Base-by-base conservation (phyloP, 2,888 invertebrate genomes). In the Neria commutata region DNA sequence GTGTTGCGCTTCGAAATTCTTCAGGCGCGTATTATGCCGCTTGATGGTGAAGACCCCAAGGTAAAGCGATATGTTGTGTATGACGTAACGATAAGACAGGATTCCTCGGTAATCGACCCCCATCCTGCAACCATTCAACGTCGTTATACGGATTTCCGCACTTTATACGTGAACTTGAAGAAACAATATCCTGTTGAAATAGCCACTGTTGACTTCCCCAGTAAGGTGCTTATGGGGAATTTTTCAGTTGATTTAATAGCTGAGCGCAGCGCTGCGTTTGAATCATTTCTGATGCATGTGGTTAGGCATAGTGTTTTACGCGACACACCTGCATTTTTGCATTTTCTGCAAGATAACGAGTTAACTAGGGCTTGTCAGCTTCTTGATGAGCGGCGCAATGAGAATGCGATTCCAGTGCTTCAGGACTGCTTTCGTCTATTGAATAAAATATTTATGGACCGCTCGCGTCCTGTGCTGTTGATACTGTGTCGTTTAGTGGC, bases 121-220 rank as follows among this genome's bases (percentile, higher is more conserved):
- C 85, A 86, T 64, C 88, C 90, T 17, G 87, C 86, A 0, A 84
- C 85, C 61, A 86, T 90, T 49, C 89, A 90, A 71, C 82, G 91
- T 53, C 84, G 91, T 67, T 91, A 91, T 76, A 89, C 90, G 6
- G 87, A 91, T 69, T 91, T 91, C 75, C 81, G 87, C 52, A 86
- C 86, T 61, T 81, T 91, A 2, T 90, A 87, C 72, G 85, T 84
- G 65, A 83, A 84, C 2, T 79, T 91, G 23, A 87, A 85, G 68
- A 86, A 85, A 61, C 86, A 86, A 50, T 83, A 84, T 74, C 85
- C 89, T 1, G 70, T 79, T 29, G 74, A 86, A 58, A 78, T 90
- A 78, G 76, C 74, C 24, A 63, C 67, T 8, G 75, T 88, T 5
- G 80, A 83, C 51, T 90, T 91, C 77, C 90, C 91, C 10, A 87